Evolutionary conservation across 2,113 vertebrate species (phyloP), one percentile per base, ranked within the genome.

Genomic region (Cnemophilus loriae): DNA sequence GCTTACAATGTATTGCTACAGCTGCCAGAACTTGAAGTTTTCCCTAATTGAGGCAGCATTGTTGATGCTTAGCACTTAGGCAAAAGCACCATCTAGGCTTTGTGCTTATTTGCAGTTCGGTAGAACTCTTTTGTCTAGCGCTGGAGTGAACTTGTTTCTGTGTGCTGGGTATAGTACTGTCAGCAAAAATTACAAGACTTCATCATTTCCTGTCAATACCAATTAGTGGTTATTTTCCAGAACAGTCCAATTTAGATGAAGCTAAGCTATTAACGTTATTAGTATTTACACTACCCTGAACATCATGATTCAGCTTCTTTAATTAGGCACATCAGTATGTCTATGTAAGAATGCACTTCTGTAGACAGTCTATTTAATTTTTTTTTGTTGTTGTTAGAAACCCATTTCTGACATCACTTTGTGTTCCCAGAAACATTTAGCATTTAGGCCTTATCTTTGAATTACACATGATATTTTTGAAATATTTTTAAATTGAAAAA

Each of bases 221-320:
- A 93, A 92, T 91, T 87, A 94, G 73, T 32, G 20, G 73, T 68
- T 86, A 52, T 95, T 93, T 96, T 94, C 87, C 83, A 94, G 75
- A 84, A 93, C 60, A n/a, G n/a, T 82, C 69, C 84, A 89, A 89
- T 86, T 93, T 87, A 80, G 88, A 84, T 28, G 44, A 82, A 94
- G 59, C 47, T 80, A 81, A 87, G 59, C 52, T 87, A 68, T 71
- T 80, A 74, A 56, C 1, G 0, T 52, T 68, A 76, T 69, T 91
- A 76, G 50, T 95, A 57, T 86, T 90, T 94, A 57, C 27, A 71
- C 85, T 84, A 93, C 80, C 69, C 53, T 67, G 73, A 90, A 90
- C 65, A 93, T 71, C 53, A 50, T 14, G 33, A 93, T 87, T 53
- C 77, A 77, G 65, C 33, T 90, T 68, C 75, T 85, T 75, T 87